phyloP scores from a whole-genome alignment of 2,113 vertebrate genomes.

The Amblyopsis rosae region DNA sequence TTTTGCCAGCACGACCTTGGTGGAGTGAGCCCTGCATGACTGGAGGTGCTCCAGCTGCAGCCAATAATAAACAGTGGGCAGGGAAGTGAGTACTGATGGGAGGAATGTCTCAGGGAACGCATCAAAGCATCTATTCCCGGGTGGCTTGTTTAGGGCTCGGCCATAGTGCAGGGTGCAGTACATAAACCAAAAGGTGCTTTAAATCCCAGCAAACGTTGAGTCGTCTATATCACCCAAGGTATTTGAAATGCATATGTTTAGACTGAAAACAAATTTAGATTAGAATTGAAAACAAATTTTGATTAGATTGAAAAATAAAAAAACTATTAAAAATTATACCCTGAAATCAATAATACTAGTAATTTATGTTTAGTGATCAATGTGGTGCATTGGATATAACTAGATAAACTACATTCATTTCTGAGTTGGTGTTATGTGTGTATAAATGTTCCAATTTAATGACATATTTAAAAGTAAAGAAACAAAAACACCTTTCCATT shows the following conservation, averaged over 20 bases:
- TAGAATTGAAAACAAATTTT: neutral
- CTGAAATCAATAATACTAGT: too few relatives aligned
- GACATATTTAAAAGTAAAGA: too few relatives aligned
- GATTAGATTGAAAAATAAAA: too few relatives aligned
- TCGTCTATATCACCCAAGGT: neutral
- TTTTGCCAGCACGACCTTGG: constrained; percentile 52
- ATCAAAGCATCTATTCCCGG: constrained; percentile 62
- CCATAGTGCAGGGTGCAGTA: constrained; percentile 34
- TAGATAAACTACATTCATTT: too few relatives aligned
- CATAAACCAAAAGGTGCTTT: neutral
- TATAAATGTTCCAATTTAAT: neutral
- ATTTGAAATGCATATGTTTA: neutral
- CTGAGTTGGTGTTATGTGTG: too few relatives aligned
- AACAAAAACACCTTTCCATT: too few relatives aligned
- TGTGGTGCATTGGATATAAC: too few relatives aligned
- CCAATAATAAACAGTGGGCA: constrained; percentile 56
- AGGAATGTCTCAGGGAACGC: constrained; percentile 57
- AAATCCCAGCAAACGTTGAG: neutral
- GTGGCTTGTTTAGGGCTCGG: constrained; percentile 45
- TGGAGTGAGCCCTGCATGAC: constrained; percentile 29
- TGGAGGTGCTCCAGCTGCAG: constrained; percentile 65
- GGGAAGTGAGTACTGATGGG: constrained; percentile 60
- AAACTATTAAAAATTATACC: too few relatives aligned
- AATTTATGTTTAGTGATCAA: too few relatives aligned
- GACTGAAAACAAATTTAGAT: neutral